A percentile compares a stretch with the other conserved stretches of the same genome.
Evolutionary conservation across 2,888 invertebrate species (phyloP).

Genomic region (Pyralis farinalis): DNA sequence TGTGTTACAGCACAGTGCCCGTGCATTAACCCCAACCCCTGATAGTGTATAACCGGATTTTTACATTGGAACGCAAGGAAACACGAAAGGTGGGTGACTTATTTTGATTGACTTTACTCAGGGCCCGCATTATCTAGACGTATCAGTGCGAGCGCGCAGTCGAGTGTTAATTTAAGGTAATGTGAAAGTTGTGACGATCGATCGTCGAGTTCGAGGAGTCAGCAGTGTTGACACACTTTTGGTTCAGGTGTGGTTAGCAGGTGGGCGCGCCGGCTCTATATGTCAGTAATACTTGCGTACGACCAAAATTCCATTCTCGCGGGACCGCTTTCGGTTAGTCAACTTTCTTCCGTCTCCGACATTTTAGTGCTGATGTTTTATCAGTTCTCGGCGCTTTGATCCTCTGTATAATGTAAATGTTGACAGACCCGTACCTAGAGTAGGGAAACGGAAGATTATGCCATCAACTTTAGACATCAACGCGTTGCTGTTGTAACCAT

Average conservation of each 20-base stretch:
- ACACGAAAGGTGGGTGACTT: slow-evolving; percentile 59
- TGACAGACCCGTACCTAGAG: slow-evolving; percentile 18
- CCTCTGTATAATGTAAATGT: slow-evolving; percentile 18
- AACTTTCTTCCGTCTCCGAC: slow-evolving; percentile 65
- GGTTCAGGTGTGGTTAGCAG: slow-evolving; percentile 72
- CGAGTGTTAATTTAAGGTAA: slow-evolving; percentile 72
- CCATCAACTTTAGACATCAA: slow-evolving; percentile 69
- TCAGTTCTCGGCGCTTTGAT: slow-evolving; percentile 22
- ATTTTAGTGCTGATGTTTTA: slow-evolving; percentile 23
- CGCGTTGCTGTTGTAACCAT: slow-evolving; percentile 44
- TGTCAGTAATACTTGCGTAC: slow-evolving; percentile 54
- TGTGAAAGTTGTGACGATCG: slow-evolving; percentile 77
- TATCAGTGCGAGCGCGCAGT: slow-evolving; percentile 38
- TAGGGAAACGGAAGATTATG: slow-evolving; percentile 36
- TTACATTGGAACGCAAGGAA: slow-evolving; percentile 58
- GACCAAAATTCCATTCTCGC: slow-evolving; percentile 74
- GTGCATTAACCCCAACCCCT: slow-evolving; percentile 76
- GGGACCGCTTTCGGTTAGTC: slow-evolving; percentile 65
- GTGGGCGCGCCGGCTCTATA: slow-evolving; percentile 66
- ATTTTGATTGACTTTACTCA: slow-evolving; percentile 17
- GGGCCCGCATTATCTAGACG: slow-evolving; percentile 34
- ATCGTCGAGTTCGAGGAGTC: slow-evolving; percentile 68
- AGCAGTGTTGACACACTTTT: slow-evolving; percentile 74
- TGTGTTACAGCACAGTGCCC: slow-evolving; percentile 71
- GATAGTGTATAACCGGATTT: slow-evolving; percentile 77